Conservation (phyloP, 1,140 invertebrate genomes). For the Eurosta solidaginis region DNA sequence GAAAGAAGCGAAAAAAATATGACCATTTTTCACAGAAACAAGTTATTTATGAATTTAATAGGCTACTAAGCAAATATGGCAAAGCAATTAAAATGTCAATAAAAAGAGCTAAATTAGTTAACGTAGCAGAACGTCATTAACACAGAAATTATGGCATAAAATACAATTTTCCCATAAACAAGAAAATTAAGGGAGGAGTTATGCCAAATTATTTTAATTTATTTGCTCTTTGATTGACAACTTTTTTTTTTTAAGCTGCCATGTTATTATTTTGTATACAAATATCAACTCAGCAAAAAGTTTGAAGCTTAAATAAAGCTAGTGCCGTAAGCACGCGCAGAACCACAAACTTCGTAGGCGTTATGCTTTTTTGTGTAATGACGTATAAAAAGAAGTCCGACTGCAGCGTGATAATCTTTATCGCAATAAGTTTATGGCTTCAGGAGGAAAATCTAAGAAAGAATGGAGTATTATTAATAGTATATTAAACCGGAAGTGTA, state of each 20-base stretch:
- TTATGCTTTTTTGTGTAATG: no score
- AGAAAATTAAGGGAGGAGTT: no score
- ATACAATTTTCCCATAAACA: conserved; percentile 5
- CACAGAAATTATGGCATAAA: background rate
- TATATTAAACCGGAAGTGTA: no score
- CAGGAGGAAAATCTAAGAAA: no score
- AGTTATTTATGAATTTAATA: background rate
- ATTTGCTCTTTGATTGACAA: background rate
- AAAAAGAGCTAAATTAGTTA: background rate
- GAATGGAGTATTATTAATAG: no score
- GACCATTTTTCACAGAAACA: background rate
- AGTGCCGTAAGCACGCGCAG: no score
- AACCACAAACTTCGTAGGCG: no score
- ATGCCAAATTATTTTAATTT: conserved; percentile 23
- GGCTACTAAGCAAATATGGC: background rate
- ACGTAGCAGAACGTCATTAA: background rate
- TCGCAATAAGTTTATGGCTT: no score
- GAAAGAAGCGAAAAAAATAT: no score
- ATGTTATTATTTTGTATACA: background rate
- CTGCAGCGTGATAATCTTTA: no score
- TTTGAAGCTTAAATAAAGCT: no score
- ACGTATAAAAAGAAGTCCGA: no score
- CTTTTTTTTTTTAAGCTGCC: background rate
- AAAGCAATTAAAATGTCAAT: background rate
- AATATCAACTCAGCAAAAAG: background rate